Base-by-base conservation (phyloP, 2,113 vertebrate genomes). In the Cranoglanis bouderius region DNA sequence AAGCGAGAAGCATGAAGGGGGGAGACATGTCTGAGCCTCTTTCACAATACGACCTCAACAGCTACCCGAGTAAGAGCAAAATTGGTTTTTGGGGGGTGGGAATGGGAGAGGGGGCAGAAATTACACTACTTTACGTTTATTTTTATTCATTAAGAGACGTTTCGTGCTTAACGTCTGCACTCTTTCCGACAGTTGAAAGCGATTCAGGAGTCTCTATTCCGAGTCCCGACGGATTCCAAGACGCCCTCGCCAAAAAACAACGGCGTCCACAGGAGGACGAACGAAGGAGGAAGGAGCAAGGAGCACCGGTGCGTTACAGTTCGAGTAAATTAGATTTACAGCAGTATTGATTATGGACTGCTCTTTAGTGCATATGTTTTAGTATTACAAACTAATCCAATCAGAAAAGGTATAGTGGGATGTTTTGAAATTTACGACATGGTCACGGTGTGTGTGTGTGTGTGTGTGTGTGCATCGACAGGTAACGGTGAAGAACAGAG, bases 201-300 rank as follows among this genome's bases (percentile, higher is more conserved):
- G 97, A 98, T 43, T 70, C 95, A 2, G 95, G 94, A 49, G 94
- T 90, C 38, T 88, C 93, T 1, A 84, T 95, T 93, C 51, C 91
- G 89, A 90, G 93, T 95, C 84, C 96, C 0, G 98, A 98, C 91
- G 97, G 96, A 40, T 97, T 97, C 93, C 97, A 98, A 63, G 97
- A 99, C 57, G 96, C 97, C 81, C 94, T 99, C 85, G 97, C 96
- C 55, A 99, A 98, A 94, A 99, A 99, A 84, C 97, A 98, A 89
- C 95, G 98, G n/a, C 98, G 97, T 38, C 95, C 97, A 55, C 95
- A 97, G 93, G 98, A 99, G 72, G 98, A 99, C 46, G 98, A 99
- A 1, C 94, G 98, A 24, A 96, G 98, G 88, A 97, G 97, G 93
- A 99, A 99, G 91, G 98, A 99, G 38, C 98, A 99, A 86, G 96